Conservation (phyloP, 1,140 invertebrate genomes). For the Tachypleus tridentatus region DNA sequence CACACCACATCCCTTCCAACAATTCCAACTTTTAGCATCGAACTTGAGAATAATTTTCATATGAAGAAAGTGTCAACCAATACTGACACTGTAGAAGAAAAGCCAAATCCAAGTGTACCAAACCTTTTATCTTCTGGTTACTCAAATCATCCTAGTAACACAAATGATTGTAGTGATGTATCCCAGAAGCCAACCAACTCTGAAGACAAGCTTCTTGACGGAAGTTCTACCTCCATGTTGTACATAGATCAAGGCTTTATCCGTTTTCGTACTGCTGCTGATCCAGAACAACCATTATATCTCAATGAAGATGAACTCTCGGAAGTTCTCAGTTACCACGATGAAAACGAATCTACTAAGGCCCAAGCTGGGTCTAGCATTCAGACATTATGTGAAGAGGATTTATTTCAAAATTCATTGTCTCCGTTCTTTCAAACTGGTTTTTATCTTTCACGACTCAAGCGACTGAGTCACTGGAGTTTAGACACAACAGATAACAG, state of each 20-base stretch:
- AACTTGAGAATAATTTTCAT: no score
- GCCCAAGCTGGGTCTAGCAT: constrained; percentile 20
- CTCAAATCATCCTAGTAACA: no score
- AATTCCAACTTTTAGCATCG: no score
- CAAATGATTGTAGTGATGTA: no score
- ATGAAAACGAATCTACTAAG: constrained; percentile 20
- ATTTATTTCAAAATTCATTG: constrained; percentile 16
- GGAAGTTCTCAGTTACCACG: constrained; percentile 11
- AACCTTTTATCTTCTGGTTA: no score
- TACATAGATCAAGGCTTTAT: constrained; percentile 74
- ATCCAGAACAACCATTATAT: constrained; percentile 25
- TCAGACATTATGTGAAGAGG: constrained; percentile 17
- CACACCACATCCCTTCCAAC: no score
- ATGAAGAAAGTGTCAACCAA: no score
- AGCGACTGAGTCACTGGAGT: constrained; percentile 16
- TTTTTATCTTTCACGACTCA: constrained; percentile 6
- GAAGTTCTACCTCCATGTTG: constrained; percentile 48
- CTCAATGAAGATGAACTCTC: constrained; percentile 13
- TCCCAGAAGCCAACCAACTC: no score
- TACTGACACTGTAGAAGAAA: no score
- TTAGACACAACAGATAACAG: constrained; percentile 20
- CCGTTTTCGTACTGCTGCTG: constrained; percentile 48
- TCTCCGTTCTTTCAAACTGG: constrained; percentile 18
- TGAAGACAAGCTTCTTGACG: neutral
- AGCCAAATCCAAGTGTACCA: no score